A percentile compares a stretch with the other conserved stretches of the same genome.
phyloP scores from a whole-genome alignment of 1,140 invertebrate genomes.

The Charaxes varanes region DNA sequence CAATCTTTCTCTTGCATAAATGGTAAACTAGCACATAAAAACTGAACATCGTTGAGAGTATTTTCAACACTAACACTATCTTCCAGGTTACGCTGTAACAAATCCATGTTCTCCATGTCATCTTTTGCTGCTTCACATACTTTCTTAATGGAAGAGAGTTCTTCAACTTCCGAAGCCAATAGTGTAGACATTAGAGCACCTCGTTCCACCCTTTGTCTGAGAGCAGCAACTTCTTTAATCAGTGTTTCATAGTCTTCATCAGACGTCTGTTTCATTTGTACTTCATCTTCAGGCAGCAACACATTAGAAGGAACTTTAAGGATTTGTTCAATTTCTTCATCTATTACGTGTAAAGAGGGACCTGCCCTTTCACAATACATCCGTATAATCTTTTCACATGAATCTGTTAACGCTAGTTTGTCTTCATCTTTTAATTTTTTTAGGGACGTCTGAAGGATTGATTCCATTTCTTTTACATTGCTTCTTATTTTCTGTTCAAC shows the following conservation, averaged over 20 bases:
- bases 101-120: constrained; percentile 55
- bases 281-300: constrained; percentile 54
- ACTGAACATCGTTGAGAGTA: constrained; percentile 41
- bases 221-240: constrained; percentile 43
- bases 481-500: constrained; percentile 58
- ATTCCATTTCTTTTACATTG: constrained; percentile 54
- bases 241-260: constrained; percentile 48
- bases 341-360: constrained; percentile 44
- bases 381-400: constrained; percentile 51
- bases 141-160: constrained; percentile 45
- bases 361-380: constrained; percentile 52
- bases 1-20: constrained; percentile 32
- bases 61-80: constrained; percentile 32
- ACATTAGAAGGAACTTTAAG: constrained; percentile 53
- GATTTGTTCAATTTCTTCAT: constrained; percentile 52
- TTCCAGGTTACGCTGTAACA: constrained; percentile 40
- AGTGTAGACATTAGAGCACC: constrained; percentile 59
- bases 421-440: constrained; percentile 58
- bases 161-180: constrained; percentile 51
- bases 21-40: constrained; percentile 47
- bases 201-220: constrained; percentile 49
- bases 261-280: constrained; percentile 41
- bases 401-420: constrained; percentile 42
- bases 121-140: constrained; percentile 57
- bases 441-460: constrained; percentile 44